phyloP scores from a whole-genome alignment of 2,888 invertebrate genomes.

The Hyles lineata region DNA sequence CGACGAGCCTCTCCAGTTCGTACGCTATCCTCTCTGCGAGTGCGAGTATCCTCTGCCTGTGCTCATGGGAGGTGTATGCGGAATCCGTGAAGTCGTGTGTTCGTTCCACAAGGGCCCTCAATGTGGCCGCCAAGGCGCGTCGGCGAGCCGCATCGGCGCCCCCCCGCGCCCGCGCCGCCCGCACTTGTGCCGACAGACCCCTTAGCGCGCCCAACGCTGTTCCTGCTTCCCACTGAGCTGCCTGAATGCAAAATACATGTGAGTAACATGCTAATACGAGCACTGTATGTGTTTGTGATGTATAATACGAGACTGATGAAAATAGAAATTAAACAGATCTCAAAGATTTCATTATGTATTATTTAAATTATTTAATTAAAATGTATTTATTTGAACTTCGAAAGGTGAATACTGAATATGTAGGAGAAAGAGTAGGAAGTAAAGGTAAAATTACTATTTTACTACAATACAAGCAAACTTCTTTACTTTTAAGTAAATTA shows the following conservation, averaged over 20 bases:
- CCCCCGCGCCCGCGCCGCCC: constrained; percentile 89
- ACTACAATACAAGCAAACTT: constrained; percentile 12
- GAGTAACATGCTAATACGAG: not conserved
- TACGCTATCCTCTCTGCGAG: constrained; percentile 95
- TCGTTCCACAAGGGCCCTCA: constrained; percentile 96
- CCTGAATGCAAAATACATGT: constrained; percentile 51
- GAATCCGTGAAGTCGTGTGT: constrained; percentile 99
- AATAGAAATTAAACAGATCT: not conserved
- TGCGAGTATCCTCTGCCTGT: constrained; percentile 97
- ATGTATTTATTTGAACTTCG: not conserved
- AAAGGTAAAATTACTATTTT: constrained; percentile 3
- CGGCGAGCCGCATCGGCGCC: constrained; percentile 88
- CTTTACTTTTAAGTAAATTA: not conserved
- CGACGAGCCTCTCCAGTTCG: constrained; percentile 95
- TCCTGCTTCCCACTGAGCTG: constrained; percentile 83
- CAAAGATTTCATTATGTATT: not conserved
- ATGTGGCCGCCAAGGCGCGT: constrained; percentile 93
- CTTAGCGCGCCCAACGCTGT: constrained; percentile 93
- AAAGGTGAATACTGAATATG: constrained; percentile 3
- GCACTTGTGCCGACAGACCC: constrained; percentile 93
- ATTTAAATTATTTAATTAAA: not conserved
- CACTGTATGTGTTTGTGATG: not conserved
- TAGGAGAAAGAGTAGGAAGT: constrained; percentile 4
- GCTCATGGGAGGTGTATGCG: constrained; percentile 98
- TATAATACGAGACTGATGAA: not conserved